Evolutionary conservation across 2,888 invertebrate species (phyloP).

Genomic region (Dyspetes luteomarginatus): DNA sequence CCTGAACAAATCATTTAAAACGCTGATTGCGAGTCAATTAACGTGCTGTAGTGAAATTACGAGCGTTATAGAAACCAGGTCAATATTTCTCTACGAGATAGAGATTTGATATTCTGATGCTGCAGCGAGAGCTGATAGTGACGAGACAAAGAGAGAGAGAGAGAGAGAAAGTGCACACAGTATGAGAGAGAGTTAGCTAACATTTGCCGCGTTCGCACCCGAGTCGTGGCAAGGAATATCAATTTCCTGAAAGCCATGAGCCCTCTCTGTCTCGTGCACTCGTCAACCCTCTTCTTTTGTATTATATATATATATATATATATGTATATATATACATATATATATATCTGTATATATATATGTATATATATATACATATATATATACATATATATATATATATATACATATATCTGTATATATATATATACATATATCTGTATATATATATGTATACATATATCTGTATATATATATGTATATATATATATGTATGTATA

Average conservation of each 20-base stretch:
- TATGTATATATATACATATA: too few species aligned
- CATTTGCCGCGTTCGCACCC: slow-evolving; percentile 62
- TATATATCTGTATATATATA: background rate
- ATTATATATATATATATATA: background rate
- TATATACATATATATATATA: too few species aligned
- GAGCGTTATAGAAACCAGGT: slow-evolving; percentile 49
- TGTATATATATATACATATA: background rate
- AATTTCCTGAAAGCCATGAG: slow-evolving; percentile 60
- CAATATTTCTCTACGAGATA: slow-evolving; percentile 48
- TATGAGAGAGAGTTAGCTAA: slow-evolving; percentile 31
- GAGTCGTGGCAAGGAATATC: slow-evolving; percentile 64
- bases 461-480: too few species aligned
- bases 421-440: background rate
- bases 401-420: slow-evolving; percentile 4
- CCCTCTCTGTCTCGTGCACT: slow-evolving; percentile 4
- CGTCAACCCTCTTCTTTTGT: background rate
- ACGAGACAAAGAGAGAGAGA: slow-evolving; percentile 12
- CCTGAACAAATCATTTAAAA: slow-evolving; percentile 65
- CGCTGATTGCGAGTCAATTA: slow-evolving; percentile 66
- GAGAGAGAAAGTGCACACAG: background rate
- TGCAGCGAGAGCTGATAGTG: slow-evolving; percentile 44
- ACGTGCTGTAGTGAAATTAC: slow-evolving; percentile 47
- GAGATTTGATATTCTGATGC: background rate
- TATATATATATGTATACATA: too few species aligned
- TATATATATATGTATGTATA: background rate